phyloP scores from a whole-genome alignment of 1,140 invertebrate genomes.

The Eupristina koningsbergeri region DNA sequence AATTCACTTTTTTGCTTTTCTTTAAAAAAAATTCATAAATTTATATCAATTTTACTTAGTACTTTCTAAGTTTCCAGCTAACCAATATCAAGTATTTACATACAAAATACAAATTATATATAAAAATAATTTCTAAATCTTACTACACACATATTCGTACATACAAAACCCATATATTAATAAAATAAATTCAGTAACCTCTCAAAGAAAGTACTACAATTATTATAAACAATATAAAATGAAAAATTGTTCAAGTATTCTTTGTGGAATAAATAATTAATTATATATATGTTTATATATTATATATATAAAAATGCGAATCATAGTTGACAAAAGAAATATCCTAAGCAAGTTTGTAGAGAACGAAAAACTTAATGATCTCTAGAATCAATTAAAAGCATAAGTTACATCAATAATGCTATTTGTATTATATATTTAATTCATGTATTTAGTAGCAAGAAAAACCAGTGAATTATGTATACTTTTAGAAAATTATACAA shows the following conservation, averaged over 20 bases:
- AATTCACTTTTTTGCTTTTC: constrained; percentile 57
- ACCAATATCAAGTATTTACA: constrained; percentile 37
- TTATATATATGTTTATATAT: background rate
- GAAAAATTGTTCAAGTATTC: background rate
- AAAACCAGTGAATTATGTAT: constrained; percentile 11
- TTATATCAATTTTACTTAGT: constrained; percentile 28
- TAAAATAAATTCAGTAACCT: constrained; percentile 31
- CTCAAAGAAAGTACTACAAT: constrained; percentile 29
- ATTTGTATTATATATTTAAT: constrained; percentile 18
- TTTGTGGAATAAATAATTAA: background rate
- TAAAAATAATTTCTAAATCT: constrained; percentile 34
- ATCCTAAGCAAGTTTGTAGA: constrained; percentile 28
- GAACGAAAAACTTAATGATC: constrained; percentile 2
- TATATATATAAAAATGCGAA: constrained; percentile 29
- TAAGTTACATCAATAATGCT: background rate
- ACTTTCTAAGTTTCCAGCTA: constrained; percentile 29
- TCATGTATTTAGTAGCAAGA: background rate
- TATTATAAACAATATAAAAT: constrained; percentile 22
- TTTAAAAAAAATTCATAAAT: constrained; percentile 36
- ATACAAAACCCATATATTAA: constrained; percentile 43
- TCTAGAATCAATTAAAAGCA: background rate
- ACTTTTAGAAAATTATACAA: background rate
- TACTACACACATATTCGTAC: constrained; percentile 36
- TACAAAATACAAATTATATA: constrained; percentile 41
- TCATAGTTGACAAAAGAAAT: constrained; percentile 39